Evolutionary conservation across 2,797 vertebrate species (phyloP), one percentile per base, ranked within the genome.

Genomic region (Pseudocheirus occidentalis): DNA sequence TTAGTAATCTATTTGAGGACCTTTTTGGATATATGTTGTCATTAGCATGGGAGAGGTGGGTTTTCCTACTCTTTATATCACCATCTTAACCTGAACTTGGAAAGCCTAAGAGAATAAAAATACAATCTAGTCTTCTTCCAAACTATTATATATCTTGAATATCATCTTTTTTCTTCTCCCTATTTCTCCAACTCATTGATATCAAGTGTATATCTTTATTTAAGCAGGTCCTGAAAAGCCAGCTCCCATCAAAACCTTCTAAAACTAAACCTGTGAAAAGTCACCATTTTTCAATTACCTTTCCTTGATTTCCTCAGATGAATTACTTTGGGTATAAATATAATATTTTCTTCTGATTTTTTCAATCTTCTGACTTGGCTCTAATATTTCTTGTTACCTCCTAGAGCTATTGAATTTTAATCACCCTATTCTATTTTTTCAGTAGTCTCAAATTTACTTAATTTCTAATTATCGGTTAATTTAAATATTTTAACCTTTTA

Each of bases 201-300:
- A 81, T 46, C 66, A 46, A 81, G 18, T 24, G 55, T 91, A 46
- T 81, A 94, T 16, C 53, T 53, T 58, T 90, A 94, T 90, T 92
- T 91, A 56, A 95, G 31, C 5, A 93, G 31, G 56, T 97, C 31
- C 55, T 91, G 62, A 94, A 97, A 97, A 6, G 5, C 81, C 34
- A 97, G 54, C 21, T 94, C 81, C 62, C 90, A 21, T 5, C 92
- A 92, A 94, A 96, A 90, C 10, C 14, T n/a, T 96, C 57, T 59
- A 73, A 94, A 24, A 21, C 52, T 96, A 95, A 96, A 92, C 92
- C 24, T 81, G 53, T 93, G 27, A 66, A 54, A 92, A 14, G 18
- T 31, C 54, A 94, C n/a, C n/a, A 95, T 93, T 95, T 95, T 93
- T 90, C 95, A 90, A 89, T 96, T 96, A 46, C 7, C 16, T 18